A percentile compares a stretch with the other conserved stretches of the same genome.
Evolutionary conservation across 2,113 vertebrate species (phyloP).

Genomic region (Sylvilagus bachmani): DNA sequence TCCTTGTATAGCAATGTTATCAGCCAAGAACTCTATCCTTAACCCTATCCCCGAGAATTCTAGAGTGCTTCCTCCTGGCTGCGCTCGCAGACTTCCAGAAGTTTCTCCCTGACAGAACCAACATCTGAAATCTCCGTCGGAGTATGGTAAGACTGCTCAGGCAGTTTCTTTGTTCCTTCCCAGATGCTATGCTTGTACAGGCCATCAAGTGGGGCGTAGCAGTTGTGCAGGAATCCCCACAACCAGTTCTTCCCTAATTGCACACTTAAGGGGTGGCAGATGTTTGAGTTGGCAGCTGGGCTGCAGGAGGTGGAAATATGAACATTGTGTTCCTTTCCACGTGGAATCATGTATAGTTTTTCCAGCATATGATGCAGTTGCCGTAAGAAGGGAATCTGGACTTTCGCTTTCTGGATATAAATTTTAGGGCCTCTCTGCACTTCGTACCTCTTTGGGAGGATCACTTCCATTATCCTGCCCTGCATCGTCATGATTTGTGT

Average conservation of each 20-base stretch:
- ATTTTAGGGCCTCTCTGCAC: conserved; percentile 5
- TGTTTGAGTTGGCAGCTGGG: conserved; percentile 82
- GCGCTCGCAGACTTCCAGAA: conserved; percentile 24
- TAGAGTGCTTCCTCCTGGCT: not conserved
- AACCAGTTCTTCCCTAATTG: conserved; percentile 57
- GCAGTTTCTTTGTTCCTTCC: not conserved
- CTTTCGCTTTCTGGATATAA: conserved; percentile 19
- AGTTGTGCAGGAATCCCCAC: not conserved
- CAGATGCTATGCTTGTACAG: not conserved
- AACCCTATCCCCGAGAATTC: not conserved
- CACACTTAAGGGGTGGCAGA: conserved; percentile 78
- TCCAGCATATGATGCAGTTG: conserved; percentile 45
- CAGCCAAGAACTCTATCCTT: not conserved
- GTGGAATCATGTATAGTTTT: not conserved
- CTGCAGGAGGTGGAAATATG: conserved; percentile 72
- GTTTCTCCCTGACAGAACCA: not conserved
- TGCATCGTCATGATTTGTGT: not conserved
- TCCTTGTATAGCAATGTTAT: conserved; percentile 54
- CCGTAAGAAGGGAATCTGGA: conserved; percentile 55
- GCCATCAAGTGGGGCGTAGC: not conserved
- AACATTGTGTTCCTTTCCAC: conserved; percentile 63
- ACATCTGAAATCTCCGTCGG: not conserved
- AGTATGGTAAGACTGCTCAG: not conserved
- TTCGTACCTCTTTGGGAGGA: not conserved
- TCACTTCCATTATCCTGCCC: not conserved